A percentile compares a stretch with the other conserved stretches of the same genome.
Evolutionary conservation across 1,140 invertebrate genomes (phyloP).

Genomic region (Drosophila sulfurigaster): DNA sequence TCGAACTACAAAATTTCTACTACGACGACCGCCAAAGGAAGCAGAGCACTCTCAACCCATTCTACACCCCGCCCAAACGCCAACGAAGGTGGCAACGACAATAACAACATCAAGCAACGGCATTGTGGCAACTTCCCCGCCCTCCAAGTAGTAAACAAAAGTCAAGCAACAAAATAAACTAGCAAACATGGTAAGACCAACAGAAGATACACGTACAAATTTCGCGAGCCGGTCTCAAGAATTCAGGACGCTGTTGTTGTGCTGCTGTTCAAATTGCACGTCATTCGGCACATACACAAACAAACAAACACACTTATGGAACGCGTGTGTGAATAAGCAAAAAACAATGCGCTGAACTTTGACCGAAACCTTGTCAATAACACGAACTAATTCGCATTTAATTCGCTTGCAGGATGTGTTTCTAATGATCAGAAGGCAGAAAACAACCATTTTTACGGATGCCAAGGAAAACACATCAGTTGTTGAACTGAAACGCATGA

Average conservation of each 20-base stretch:
- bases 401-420: slow-evolving; percentile 93
- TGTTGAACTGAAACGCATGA: slow-evolving; percentile 97
- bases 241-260: slow-evolving; percentile 21
- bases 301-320: slow-evolving; percentile 7
- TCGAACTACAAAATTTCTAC: slow-evolving; percentile 42
- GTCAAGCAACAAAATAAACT: slow-evolving; percentile 49
- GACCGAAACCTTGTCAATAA: slow-evolving; percentile 50
- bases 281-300: slow-evolving; percentile 28
- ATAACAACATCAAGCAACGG: slow-evolving; percentile 34
- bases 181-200: slow-evolving; percentile 61
- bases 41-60: slow-evolving; percentile 37
- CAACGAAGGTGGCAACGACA: slow-evolving; percentile 42
- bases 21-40: slow-evolving; percentile 69
- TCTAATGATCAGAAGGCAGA: slow-evolving; percentile 98
- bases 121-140: slow-evolving; percentile 40
- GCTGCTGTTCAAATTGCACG: slow-evolving; percentile 22
- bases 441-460: slow-evolving; percentile 99
- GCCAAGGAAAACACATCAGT: slow-evolving; percentile 98
- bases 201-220: slow-evolving; percentile 5
- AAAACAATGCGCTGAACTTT: slow-evolving; percentile 65
- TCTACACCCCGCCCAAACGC: slow-evolving; percentile 50
- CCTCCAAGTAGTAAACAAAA: slow-evolving; percentile 49
- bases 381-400: not conserved
- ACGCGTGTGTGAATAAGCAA: slow-evolving; percentile 52
- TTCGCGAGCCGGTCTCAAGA: slow-evolving; percentile 22